A percentile compares a stretch with the other conserved stretches of the same genome.
Evolutionary conservation across 2,113 vertebrate species (phyloP).

Genomic region (Sturnira hondurensis): DNA sequence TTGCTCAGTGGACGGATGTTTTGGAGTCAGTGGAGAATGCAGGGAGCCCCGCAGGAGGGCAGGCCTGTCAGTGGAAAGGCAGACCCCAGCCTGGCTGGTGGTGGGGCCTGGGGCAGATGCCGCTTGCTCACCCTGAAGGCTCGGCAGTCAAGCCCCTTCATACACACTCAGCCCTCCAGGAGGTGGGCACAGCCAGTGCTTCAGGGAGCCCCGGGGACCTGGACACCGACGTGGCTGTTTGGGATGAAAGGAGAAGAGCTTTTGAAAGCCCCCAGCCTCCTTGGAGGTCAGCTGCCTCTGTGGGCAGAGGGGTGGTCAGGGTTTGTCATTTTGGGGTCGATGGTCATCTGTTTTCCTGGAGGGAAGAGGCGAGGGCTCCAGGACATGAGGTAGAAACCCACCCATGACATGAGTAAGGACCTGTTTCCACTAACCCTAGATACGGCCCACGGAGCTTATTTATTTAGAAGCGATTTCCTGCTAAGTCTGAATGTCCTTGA

Average conservation of each 20-base stretch:
- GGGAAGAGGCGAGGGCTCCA: neutral
- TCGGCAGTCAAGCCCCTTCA: neutral
- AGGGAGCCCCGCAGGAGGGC: neutral
- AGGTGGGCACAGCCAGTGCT: no score
- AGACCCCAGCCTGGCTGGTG: accelerated
- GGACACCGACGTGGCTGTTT: neutral
- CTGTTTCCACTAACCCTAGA: neutral
- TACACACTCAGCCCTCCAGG: accelerated
- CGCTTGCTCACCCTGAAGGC: accelerated
- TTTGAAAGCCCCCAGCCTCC: accelerated
- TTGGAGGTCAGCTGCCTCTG: accelerated
- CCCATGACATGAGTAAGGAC: neutral
- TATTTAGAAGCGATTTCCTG: neutral
- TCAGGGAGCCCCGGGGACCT: accelerated
- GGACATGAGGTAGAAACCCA: neutral
- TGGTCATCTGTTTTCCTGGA: neutral
- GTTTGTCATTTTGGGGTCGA: neutral
- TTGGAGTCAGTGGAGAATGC: neutral
- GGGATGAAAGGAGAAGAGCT: no score
- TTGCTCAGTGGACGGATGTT: accelerated
- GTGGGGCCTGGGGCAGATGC: accelerated
- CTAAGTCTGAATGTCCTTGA: neutral
- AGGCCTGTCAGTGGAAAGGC: neutral
- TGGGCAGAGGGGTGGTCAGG: neutral
- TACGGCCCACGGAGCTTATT: neutral